phyloP scores from a whole-genome alignment of 1,140 invertebrate genomes.

The Lasioglossum baleicum region DNA sequence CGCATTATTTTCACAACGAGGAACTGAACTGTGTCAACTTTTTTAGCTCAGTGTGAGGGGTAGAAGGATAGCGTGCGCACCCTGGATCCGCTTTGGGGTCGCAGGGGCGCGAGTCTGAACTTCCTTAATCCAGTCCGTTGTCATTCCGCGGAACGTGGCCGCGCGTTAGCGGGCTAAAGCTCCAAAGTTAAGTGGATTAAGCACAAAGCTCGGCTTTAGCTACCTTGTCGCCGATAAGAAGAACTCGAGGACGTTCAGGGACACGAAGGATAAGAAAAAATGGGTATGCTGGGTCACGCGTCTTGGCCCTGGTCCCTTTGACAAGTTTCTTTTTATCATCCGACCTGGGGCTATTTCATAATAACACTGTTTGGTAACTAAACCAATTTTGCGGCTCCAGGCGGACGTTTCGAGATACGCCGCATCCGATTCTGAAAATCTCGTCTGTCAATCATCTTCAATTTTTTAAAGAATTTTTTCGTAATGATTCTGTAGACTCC shows the following conservation, averaged over 20 bases:
- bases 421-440: no score
- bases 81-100: not conserved
- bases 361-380: no score
- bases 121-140: constrained; percentile 16
- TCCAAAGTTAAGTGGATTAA: constrained; percentile 28
- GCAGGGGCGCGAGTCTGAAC: not conserved
- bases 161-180: not conserved
- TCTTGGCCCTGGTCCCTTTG: not conserved
- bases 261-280: not conserved
- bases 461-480: no score
- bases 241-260: not conserved
- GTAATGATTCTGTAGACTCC: no score
- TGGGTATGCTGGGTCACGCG: not conserved
- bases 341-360: not conserved
- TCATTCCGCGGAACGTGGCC: constrained; percentile 3
- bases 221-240: constrained; percentile 18
- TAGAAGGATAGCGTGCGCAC: no score
- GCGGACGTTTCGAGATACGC: no score
- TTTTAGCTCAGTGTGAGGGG: no score
- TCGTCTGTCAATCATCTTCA: no score
- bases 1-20: no score
- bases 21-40: no score
- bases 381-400: no score
- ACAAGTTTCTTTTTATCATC: not conserved
- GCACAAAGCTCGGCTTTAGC: constrained; percentile 5